Evolutionary conservation across 1,140 invertebrate species (phyloP).

Genomic region (Lepidurus apus): DNA sequence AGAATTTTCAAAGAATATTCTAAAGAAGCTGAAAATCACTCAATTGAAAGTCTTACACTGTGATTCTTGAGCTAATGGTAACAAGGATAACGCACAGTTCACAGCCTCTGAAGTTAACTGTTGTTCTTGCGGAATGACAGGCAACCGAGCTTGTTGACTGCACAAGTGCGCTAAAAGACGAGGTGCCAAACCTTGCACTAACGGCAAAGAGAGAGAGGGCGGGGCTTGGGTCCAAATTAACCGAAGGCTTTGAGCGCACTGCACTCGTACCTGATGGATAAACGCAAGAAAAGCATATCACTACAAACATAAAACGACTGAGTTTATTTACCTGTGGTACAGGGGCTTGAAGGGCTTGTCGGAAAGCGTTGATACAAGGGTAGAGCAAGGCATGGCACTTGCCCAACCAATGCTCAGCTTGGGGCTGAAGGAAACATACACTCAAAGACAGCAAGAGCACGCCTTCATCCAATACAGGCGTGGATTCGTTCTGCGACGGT

Average conservation of each 20-base stretch:
- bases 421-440: conserved; percentile 66
- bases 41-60: conserved; percentile 58
- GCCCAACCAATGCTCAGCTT: conserved; percentile 68
- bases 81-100: conserved; percentile 65
- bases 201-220: conserved; percentile 62
- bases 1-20: too few relatives aligned
- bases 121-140: conserved; percentile 45
- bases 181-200: conserved; percentile 74
- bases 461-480: conserved; percentile 62
- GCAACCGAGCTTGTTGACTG: conserved; percentile 36
- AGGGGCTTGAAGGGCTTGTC: conserved; percentile 66
- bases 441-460: conserved; percentile 69
- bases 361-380: conserved; percentile 88
- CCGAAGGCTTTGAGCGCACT: conserved; percentile 69
- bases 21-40: too few relatives aligned
- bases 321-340: background rate
- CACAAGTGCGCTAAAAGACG: conserved; percentile 65
- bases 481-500: conserved; percentile 25
- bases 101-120: conserved; percentile 51
- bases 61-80: conserved; percentile 65
- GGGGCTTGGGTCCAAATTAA: conserved; percentile 69
- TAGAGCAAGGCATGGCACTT: conserved; percentile 74
- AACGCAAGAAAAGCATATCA: conserved; percentile 38
- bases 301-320: too few relatives aligned
- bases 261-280: conserved; percentile 59